Percentiles rank a stretch among this genome's conserved stretches.
Conservation (phyloP, 2,113 vertebrate genomes). For the Oryzias javanicus region DNA sequence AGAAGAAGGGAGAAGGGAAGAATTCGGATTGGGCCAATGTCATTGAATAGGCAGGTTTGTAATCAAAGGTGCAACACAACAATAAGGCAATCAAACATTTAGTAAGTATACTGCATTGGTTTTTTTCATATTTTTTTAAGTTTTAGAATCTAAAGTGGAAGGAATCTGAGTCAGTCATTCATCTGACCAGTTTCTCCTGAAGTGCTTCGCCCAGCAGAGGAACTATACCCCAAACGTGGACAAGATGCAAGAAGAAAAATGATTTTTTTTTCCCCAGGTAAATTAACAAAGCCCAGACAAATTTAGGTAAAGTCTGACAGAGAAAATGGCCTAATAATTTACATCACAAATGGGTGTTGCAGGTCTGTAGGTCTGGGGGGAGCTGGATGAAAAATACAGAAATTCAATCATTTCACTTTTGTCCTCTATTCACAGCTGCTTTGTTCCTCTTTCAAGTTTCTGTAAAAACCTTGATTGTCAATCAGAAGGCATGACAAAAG, state of each 20-base stretch:
- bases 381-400: slow-evolving; percentile 35
- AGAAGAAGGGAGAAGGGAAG: too few relatives aligned
- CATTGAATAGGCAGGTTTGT: too few relatives aligned
- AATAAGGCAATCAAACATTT: too few relatives aligned
- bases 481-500: slow-evolving; percentile 37
- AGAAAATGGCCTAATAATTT: slow-evolving; percentile 62
- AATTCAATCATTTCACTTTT: slow-evolving; percentile 58
- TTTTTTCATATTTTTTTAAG: neutral
- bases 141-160: neutral
- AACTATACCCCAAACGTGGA: slow-evolving; percentile 56
- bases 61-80: too few relatives aligned
- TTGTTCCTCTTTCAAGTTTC: slow-evolving; percentile 40
- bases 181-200: slow-evolving; percentile 69
- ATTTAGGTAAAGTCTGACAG: slow-evolving; percentile 33
- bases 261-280: slow-evolving; percentile 53
- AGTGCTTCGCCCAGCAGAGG: slow-evolving; percentile 50
- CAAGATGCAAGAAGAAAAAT: neutral
- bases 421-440: slow-evolving; percentile 43
- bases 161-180: slow-evolving; percentile 16
- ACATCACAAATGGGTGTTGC: slow-evolving; percentile 36
- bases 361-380: slow-evolving; percentile 32
- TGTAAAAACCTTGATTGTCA: slow-evolving; percentile 35
- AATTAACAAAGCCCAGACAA: slow-evolving; percentile 72
- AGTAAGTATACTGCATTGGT: too few relatives aligned
- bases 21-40: too few relatives aligned